A percentile compares a stretch with the other conserved stretches of the same genome.
phyloP scores from a whole-genome alignment of 2,888 invertebrate genomes.

The Emmelina monodactyla region DNA sequence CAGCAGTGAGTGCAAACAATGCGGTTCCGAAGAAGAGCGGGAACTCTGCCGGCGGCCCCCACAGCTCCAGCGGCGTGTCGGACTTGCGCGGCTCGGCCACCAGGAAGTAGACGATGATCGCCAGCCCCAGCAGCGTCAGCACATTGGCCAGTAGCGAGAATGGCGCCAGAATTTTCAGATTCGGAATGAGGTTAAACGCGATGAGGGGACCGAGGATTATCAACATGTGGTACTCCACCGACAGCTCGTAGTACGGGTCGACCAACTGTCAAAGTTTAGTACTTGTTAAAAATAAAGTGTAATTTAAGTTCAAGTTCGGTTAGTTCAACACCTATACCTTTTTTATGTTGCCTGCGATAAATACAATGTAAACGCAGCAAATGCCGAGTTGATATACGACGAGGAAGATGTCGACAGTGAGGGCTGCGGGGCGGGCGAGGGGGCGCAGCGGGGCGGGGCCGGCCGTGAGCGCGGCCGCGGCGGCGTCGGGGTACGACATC shows the following conservation, averaged over 20 bases:
- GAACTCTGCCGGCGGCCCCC: slow-evolving; percentile 46
- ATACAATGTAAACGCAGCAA: slow-evolving; percentile 95
- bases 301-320: too few relatives aligned
- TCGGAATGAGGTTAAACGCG: slow-evolving; percentile 74
- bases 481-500: slow-evolving; percentile 85
- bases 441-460: slow-evolving; percentile 74
- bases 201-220: slow-evolving; percentile 74
- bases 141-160: slow-evolving; percentile 85
- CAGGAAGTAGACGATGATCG: slow-evolving; percentile 77
- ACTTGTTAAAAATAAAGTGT: too few relatives aligned
- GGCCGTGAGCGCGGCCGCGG: slow-evolving; percentile 76
- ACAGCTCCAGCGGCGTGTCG: slow-evolving; percentile 49
- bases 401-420: slow-evolving; percentile 72
- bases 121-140: slow-evolving; percentile 78
- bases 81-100: slow-evolving; percentile 59
- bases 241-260: slow-evolving; percentile 42
- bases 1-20: slow-evolving; percentile 87
- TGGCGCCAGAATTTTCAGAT: slow-evolving; percentile 81
- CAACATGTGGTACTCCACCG: slow-evolving; percentile 70
- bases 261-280: too few relatives aligned
- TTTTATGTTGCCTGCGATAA: slow-evolving; percentile 85
- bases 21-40: slow-evolving; percentile 91
- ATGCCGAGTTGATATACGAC: slow-evolving; percentile 90
- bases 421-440: slow-evolving; percentile 68
- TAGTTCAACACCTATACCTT: slow-evolving; percentile 53